Conservation (phyloP, 2,797 vertebrate species). For the Neostethus bicornis region DNA sequence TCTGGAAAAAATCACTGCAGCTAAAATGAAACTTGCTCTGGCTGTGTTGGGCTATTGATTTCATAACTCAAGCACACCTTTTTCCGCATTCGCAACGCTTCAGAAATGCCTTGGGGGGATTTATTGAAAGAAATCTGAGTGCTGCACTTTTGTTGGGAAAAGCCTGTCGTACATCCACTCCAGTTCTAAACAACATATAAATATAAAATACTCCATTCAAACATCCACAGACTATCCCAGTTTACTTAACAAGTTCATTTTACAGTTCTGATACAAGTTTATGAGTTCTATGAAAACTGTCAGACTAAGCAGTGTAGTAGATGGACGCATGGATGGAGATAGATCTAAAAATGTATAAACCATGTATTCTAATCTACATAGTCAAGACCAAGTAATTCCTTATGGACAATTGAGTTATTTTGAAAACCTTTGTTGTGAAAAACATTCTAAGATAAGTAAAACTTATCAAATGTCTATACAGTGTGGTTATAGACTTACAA, state of each 20-base stretch:
- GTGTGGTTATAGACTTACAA: no score
- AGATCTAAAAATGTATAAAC: slow-evolving; percentile 1
- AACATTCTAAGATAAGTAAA: no score
- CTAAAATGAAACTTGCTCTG: slow-evolving; percentile 21
- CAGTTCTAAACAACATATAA: background rate
- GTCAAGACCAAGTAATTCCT: background rate
- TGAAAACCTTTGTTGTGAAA: no score
- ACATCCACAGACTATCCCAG: slow-evolving; percentile 1
- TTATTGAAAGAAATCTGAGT: slow-evolving; percentile 22
- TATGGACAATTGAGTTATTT: no score
- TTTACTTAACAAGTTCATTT: background rate
- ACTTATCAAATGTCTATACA: no score
- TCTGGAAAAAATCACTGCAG: slow-evolving; percentile 10
- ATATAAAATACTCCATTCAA: slow-evolving; percentile 5
- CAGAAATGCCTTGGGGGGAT: slow-evolving; percentile 15
- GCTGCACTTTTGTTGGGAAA: background rate
- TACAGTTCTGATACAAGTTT: slow-evolving; percentile 12
- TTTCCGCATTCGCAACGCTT: slow-evolving; percentile 10
- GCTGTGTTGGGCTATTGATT: slow-evolving; percentile 51
- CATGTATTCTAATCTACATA: slow-evolving; percentile 6
- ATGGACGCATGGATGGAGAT: background rate
- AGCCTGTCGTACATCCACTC: background rate
- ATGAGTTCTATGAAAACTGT: no score
- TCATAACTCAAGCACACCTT: slow-evolving; percentile 29
- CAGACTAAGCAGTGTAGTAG: slow-evolving; percentile 13